Evolutionary conservation across 2,888 invertebrate genomes (phyloP).

Genomic region (Caenorhabditis sulstoni): DNA sequence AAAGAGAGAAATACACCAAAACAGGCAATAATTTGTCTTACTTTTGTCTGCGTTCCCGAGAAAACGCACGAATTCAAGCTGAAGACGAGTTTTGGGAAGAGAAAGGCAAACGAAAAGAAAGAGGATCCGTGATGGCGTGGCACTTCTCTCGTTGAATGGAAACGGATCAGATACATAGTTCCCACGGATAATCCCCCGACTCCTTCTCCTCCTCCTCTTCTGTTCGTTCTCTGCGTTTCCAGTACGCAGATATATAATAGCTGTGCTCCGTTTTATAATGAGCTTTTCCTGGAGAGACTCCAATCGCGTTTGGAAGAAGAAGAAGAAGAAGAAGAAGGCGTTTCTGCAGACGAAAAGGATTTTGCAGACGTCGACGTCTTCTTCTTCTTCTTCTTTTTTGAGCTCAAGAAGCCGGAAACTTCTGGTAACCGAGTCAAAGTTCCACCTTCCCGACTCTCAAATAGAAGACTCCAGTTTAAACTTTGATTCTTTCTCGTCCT

Average conservation of each 20-base stretch:
- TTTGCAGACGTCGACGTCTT: too few relatives aligned
- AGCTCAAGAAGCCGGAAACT: not conserved
- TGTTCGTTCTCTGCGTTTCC: not conserved
- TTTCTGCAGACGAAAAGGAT: too few relatives aligned
- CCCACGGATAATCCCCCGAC: slow-evolving; percentile 8
- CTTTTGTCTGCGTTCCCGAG: not conserved
- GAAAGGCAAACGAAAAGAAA: not conserved
- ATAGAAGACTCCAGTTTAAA: not conserved
- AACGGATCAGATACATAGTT: not conserved
- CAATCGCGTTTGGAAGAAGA: too few relatives aligned
- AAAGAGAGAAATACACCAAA: not conserved
- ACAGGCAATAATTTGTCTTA: not conserved
- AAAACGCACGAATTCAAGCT: not conserved
- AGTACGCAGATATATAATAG: not conserved
- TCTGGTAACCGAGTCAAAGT: too few relatives aligned
- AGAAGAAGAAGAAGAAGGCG: too few relatives aligned
- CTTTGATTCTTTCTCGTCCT: not conserved
- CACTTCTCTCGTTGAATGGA: not conserved
- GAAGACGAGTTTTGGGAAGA: too few relatives aligned
- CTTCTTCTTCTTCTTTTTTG: too few relatives aligned
- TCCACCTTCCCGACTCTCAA: too few relatives aligned
- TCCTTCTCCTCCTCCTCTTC: not conserved
- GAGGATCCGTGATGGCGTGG: not conserved
- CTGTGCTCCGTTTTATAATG: slow-evolving; percentile 2
- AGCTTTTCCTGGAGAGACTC: slow-evolving; percentile 9